A percentile compares a stretch with the other conserved stretches of the same genome.
Evolutionary conservation across 2,888 invertebrate species (phyloP).

Genomic region (Yponomeuta plumbellus): DNA sequence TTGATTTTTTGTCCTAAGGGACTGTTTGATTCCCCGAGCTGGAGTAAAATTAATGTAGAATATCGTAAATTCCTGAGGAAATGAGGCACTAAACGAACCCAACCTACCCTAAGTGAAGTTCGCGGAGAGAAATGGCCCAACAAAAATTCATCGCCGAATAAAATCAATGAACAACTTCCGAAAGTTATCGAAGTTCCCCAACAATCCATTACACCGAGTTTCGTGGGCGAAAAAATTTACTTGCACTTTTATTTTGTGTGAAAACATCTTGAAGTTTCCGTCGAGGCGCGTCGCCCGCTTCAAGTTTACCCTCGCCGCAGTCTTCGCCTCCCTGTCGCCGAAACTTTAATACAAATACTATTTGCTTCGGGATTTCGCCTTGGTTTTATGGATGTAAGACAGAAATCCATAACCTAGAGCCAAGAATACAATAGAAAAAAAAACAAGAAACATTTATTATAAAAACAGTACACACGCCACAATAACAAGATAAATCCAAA

Average conservation of each 20-base stretch:
- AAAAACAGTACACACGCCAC: too few relatives aligned
- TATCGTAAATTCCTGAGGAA: neutral
- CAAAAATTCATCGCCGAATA: constrained; percentile 70
- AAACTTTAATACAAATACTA: neutral
- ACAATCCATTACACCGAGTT: constrained; percentile 75
- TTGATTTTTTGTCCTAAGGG: neutral
- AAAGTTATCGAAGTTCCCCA: constrained; percentile 73
- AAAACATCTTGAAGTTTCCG: constrained; percentile 66
- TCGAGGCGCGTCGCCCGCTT: constrained; percentile 27
- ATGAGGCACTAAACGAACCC: neutral
- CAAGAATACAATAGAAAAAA: neutral
- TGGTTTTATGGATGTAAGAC: neutral
- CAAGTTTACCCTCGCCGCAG: constrained; percentile 37
- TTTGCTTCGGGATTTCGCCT: neutral
- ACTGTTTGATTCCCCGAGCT: neutral
- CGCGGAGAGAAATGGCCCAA: constrained; percentile 67
- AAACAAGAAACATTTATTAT: too few relatives aligned
- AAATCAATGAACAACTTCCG: constrained; percentile 73
- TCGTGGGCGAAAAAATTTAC: constrained; percentile 62
- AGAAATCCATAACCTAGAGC: neutral
- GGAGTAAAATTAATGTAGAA: neutral
- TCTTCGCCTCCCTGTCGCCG: constrained; percentile 32
- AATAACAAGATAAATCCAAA: too few relatives aligned
- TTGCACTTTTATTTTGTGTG: constrained; percentile 74
- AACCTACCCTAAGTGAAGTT: constrained; percentile 7